Evolutionary conservation across 2,113 vertebrate species (phyloP).

Genomic region (Xenopus tropicalis): DNA sequence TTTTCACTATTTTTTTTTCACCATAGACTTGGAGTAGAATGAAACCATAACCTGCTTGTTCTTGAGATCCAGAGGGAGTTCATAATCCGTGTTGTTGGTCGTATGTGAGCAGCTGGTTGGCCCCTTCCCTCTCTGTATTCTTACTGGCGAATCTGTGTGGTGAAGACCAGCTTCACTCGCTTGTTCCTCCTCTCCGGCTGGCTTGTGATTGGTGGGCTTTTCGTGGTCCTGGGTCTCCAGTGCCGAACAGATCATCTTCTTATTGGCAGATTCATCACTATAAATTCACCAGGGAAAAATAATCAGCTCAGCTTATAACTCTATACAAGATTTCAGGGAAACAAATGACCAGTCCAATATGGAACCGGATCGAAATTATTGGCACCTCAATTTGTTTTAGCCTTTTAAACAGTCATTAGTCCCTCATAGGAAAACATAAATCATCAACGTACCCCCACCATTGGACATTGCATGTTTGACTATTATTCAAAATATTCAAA

Average conservation of each 20-base stretch:
- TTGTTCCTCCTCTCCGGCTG: constrained; percentile 65
- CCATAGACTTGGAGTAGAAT: background rate
- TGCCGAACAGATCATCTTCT: constrained; percentile 65
- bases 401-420: too few relatives aligned
- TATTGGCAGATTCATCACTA: constrained; percentile 70
- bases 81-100: constrained; percentile 83
- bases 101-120: constrained; percentile 83
- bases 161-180: constrained; percentile 85
- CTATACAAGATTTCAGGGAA: too few relatives aligned
- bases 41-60: constrained; percentile 93
- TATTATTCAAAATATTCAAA: too few relatives aligned
- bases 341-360: too few relatives aligned
- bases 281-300: constrained; percentile 49
- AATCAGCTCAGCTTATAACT: too few relatives aligned
- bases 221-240: constrained; percentile 71
- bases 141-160: constrained; percentile 83
- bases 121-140: constrained; percentile 82
- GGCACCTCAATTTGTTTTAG: too few relatives aligned
- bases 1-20: too few relatives aligned
- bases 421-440: too few relatives aligned
- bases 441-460: too few relatives aligned
- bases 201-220: constrained; percentile 57
- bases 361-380: too few relatives aligned
- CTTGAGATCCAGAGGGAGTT: constrained; percentile 98
- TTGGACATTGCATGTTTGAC: too few relatives aligned